A percentile compares a stretch with the other conserved stretches of the same genome.
Conservation (phyloP, 1,140 invertebrate species). For the Episyrphus balteatus region DNA sequence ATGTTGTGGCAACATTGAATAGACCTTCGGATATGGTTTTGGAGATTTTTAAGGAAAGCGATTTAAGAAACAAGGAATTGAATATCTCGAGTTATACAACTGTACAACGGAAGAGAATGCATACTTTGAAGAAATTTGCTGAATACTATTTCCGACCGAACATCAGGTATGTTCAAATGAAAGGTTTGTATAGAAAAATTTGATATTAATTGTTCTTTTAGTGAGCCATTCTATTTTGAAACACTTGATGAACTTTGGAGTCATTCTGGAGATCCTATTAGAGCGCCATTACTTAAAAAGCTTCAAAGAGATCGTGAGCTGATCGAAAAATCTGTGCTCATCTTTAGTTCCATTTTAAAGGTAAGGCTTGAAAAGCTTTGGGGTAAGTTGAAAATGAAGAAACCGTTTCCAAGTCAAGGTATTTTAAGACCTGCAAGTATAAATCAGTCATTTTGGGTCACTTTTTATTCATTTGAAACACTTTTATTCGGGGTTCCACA, state of each 20-base stretch:
- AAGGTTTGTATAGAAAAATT: too few relatives aligned
- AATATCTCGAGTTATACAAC: constrained; percentile 41
- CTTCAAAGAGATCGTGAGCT: constrained; percentile 63
- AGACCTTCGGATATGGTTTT: constrained; percentile 53
- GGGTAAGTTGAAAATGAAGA: not conserved
- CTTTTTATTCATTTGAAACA: too few relatives aligned
- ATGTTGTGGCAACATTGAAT: constrained; percentile 72
- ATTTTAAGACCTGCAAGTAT: too few relatives aligned
- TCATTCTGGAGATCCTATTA: constrained; percentile 73
- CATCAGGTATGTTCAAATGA: constrained; percentile 12
- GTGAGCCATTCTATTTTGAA: not conserved
- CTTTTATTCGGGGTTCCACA: too few relatives aligned
- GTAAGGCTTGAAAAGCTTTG: constrained; percentile 7
- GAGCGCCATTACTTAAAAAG: constrained; percentile 76
- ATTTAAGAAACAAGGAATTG: constrained; percentile 34
- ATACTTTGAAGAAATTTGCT: constrained; percentile 74
- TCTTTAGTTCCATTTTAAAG: constrained; percentile 75
- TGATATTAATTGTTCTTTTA: not conserved
- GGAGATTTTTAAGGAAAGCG: constrained; percentile 47
- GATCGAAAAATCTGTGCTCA: constrained; percentile 58
- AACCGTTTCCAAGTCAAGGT: too few relatives aligned
- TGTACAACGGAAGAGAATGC: constrained; percentile 51
- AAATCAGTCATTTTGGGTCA: too few relatives aligned
- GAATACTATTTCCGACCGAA: constrained; percentile 65
- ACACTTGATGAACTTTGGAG: constrained; percentile 60